Percentiles rank a stretch among this genome's conserved stretches.
phyloP scores from a whole-genome alignment of 2,888 invertebrate genomes.

The Sesamia inferens region DNA sequence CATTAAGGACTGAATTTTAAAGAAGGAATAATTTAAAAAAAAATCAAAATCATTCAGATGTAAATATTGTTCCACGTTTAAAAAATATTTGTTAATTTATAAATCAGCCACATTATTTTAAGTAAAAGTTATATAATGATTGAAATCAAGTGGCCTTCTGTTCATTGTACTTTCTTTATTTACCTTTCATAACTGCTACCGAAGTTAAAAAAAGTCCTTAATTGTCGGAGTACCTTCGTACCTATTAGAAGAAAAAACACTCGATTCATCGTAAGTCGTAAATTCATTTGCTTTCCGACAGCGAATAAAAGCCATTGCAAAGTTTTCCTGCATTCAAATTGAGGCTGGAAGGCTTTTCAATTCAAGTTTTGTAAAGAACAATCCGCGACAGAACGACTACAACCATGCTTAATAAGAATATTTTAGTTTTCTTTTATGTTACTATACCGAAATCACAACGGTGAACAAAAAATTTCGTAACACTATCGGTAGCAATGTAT shows the following conservation, averaged over 20 bases:
- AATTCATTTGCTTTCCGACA: constrained; percentile 84
- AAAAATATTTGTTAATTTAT: too few species aligned
- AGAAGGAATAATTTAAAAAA: too few species aligned
- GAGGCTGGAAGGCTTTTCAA: constrained; percentile 84
- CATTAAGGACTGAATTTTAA: not conserved
- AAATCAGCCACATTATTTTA: not conserved
- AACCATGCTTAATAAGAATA: constrained; percentile 71
- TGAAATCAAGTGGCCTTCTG: not conserved
- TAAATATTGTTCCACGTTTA: too few species aligned
- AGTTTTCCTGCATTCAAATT: constrained; percentile 86
- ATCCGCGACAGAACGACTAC: constrained; percentile 74
- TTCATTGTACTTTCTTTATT: constrained; percentile 15
- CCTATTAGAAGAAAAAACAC: constrained; percentile 67
- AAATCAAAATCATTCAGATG: too few species aligned
- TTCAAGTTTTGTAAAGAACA: constrained; percentile 84
- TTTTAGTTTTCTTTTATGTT: constrained; percentile 64
- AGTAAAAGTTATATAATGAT: not conserved
- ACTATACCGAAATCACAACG: constrained; percentile 26
- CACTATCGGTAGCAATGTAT: too few species aligned
- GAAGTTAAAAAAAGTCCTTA: constrained; percentile 61
- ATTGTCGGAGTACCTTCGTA: constrained; percentile 57
- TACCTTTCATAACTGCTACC: constrained; percentile 16
- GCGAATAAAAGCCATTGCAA: constrained; percentile 85
- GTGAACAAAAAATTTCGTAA: too few species aligned
- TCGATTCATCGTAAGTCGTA: constrained; percentile 81